These are phyloP conservation scores for Palythoa grandis DNA, from an alignment of 92 coral and sea anemone species.

Conservation along the genomic window DNA sequence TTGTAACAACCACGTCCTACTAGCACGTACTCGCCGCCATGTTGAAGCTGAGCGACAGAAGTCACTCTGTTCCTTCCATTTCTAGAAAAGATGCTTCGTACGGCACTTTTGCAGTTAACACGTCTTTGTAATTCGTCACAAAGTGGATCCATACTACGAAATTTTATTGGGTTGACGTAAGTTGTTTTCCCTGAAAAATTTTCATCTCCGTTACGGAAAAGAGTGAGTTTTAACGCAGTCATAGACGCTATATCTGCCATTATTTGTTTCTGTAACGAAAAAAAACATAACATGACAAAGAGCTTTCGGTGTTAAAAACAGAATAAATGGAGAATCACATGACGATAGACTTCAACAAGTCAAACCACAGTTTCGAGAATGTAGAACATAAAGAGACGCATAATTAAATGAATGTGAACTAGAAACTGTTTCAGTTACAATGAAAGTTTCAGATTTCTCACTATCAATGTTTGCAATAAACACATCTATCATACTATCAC, in stretches of 20 bases:
- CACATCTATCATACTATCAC: no score
- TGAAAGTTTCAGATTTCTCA: no score
- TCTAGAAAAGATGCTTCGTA: constrained; percentile 58
- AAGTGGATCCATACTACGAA: constrained; percentile 56
- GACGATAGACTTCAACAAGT: no score
- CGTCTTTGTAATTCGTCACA: constrained; percentile 49
- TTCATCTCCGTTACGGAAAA: constrained; percentile 62
- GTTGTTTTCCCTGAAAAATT: constrained; percentile 55
- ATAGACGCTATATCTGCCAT: constrained; percentile 55
- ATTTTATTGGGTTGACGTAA: constrained; percentile 50
- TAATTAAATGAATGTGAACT: no score
- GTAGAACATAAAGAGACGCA: no score
- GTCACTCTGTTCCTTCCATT: constrained; percentile 49
- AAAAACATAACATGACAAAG: background rate
- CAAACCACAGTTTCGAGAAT: no score
- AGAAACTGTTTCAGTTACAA: no score
- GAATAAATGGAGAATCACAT: no score
- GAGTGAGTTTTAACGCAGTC: constrained; percentile 46
- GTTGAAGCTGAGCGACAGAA: constrained; percentile 43
- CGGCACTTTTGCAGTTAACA: constrained; percentile 55
- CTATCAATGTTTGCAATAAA: no score
- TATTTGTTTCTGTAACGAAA: constrained; percentile 23
- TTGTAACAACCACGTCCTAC: constrained; percentile 61
- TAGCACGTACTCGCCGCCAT: constrained; percentile 57
- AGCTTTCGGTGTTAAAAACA: background rate